Evolutionary conservation across 2,888 invertebrate genomes (phyloP).

Genomic region (Strigamia maritima): DNA sequence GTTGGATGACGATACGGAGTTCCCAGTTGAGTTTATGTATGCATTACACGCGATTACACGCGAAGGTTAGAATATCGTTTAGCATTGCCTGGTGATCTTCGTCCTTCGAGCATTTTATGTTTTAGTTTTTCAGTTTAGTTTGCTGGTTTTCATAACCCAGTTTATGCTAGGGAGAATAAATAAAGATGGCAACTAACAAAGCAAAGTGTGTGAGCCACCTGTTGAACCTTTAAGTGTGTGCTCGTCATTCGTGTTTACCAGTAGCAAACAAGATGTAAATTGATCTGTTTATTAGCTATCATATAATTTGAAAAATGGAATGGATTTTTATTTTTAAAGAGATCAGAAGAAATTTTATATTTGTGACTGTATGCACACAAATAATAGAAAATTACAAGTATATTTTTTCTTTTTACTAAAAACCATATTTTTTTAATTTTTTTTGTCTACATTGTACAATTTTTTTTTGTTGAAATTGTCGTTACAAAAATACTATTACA

Average conservation of each 20-base stretch:
- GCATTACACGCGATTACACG: neutral
- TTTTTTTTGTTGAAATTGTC: neutral
- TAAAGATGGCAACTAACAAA: neutral
- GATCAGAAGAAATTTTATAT: neutral
- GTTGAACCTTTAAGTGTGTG: neutral
- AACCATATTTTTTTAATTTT: neutral
- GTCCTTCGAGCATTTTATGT: slow-evolving; percentile 13
- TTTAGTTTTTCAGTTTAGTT: neutral
- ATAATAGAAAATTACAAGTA: neutral
- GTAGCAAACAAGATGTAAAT: neutral
- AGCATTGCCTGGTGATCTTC: neutral
- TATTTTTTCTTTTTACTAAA: neutral
- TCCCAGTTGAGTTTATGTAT: neutral
- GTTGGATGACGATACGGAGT: neutral
- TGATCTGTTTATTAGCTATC: neutral
- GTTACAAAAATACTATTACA: slow-evolving; percentile 10
- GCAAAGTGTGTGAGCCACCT: neutral
- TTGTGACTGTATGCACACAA: neutral
- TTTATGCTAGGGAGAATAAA: neutral
- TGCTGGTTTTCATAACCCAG: neutral
- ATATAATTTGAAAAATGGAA: neutral
- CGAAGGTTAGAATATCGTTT: neutral
- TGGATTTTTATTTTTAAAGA: neutral
- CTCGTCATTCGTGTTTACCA: neutral
- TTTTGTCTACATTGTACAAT: neutral